Base-by-base conservation (phyloP, 2,797 vertebrate genomes). In the Semotilus atromaculatus region DNA sequence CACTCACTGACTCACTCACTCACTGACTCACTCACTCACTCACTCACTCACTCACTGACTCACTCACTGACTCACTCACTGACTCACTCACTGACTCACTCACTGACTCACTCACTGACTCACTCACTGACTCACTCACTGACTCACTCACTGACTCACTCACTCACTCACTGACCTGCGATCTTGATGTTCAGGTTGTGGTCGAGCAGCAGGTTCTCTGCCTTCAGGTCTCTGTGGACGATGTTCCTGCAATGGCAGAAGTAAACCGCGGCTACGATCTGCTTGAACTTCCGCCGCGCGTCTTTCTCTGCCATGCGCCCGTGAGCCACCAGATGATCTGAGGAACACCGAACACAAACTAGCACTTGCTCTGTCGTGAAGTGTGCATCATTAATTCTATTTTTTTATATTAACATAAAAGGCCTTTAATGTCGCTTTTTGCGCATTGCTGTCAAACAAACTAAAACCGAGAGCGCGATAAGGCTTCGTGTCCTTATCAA, bases 111-210 rank as follows among this genome's bases (percentile, higher is more conserved):
- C 53, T 1, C 21, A 9, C 21, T 0, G 19, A 55, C 31, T 31
- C 48, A 19, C 48, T 3, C 18, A 7, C 48, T 1, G 1, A 51
- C 0, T 6, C 18, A 4, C 43, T 13, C 5, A 14, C 43, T 4
- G 11, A 9, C 3, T 5, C 67, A 38, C 67, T 9, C 19, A 70
- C 2, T 8, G 1, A 23, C 21, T 1, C 3, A 23, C 53, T 3
- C 21, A 23, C 51, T 53, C 18, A 8, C 51, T 8, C 7, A 21
- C 51, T 5, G 1, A 53, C 96, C 98, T 97, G 98, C 98, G 77
- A 99, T 99, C 95, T 99, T 99, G 93, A 99, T 99, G 94, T 99
- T 99, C 62, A 99, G 97, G 91, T 99, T 99, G 86, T 98, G 97
- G 90, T 99, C 98, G 94, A 99, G 95, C 87, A 99, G 96, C 72